Evolutionary conservation across 1,140 invertebrate species (phyloP).

Genomic region (Zophobas morio): DNA sequence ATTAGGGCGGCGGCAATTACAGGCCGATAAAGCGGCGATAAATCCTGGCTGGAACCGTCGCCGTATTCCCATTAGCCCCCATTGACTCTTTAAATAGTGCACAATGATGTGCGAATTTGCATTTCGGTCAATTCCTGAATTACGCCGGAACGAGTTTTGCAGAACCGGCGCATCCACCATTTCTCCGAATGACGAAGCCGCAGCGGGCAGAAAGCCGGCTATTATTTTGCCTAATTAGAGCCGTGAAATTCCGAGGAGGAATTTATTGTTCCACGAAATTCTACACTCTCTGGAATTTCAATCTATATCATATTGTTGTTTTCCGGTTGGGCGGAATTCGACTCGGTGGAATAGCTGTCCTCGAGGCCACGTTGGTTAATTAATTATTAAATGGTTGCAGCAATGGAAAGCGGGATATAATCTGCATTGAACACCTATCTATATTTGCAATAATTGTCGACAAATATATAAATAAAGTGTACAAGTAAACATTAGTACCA

Average conservation of each 20-base stretch:
- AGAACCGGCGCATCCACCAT: constrained; percentile 18
- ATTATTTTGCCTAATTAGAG: constrained; percentile 45
- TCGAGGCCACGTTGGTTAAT: too few species aligned
- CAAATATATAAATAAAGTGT: too few species aligned
- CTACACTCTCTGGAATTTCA: constrained; percentile 22
- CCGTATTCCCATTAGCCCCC: constrained; percentile 9
- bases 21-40: not conserved
- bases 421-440: too few species aligned
- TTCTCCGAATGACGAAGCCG: not conserved
- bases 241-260: constrained; percentile 24
- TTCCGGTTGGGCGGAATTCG: constrained; percentile 17
- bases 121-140: constrained; percentile 21
- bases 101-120: constrained; percentile 44
- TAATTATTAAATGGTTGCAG: too few species aligned
- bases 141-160: not conserved
- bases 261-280: constrained; percentile 16
- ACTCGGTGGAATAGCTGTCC: not conserved
- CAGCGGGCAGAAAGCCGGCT: constrained; percentile 2
- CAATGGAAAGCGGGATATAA: too few species aligned
- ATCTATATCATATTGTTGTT: constrained; percentile 43
- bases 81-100: constrained; percentile 20
- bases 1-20: constrained; percentile 2
- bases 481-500: too few species aligned
- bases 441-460: too few species aligned
- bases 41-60: not conserved